These are phyloP conservation scores for Origma solitaria DNA, from an alignment of 2,113 vertebrate genomes.

Conservation along the genomic window DNA sequence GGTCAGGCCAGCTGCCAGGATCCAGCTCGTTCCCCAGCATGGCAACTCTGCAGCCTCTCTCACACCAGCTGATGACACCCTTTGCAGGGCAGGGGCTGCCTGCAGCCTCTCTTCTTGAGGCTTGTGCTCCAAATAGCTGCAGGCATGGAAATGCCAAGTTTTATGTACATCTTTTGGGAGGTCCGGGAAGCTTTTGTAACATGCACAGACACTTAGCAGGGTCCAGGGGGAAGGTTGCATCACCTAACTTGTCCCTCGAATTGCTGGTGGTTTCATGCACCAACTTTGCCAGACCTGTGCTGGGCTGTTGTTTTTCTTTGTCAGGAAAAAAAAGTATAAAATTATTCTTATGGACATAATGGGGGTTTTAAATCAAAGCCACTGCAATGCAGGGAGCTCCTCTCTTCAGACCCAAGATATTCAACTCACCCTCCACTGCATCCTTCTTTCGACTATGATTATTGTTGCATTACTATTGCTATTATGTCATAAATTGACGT, in stretches of 20 bases:
- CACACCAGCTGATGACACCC: neutral
- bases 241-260: neutral
- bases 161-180: neutral
- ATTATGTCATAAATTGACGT: constrained; percentile 57
- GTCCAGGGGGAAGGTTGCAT: neutral
- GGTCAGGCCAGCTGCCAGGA: neutral
- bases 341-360: neutral
- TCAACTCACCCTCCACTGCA: neutral
- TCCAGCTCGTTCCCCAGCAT: neutral
- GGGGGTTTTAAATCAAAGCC: neutral
- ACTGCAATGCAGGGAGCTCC: neutral
- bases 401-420: neutral
- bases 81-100: neutral
- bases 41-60: neutral
- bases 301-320: neutral
- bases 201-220: neutral
- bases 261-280: neutral
- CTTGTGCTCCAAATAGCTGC: neutral
- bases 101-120: neutral
- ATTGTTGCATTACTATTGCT: constrained; percentile 8
- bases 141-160: neutral
- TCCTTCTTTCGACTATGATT: neutral
- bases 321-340: neutral
- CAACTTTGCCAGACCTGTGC: neutral
- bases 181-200: neutral